Evolutionary conservation across 2,888 invertebrate genomes (phyloP).

Genomic region (Malthinus flaveolus): DNA sequence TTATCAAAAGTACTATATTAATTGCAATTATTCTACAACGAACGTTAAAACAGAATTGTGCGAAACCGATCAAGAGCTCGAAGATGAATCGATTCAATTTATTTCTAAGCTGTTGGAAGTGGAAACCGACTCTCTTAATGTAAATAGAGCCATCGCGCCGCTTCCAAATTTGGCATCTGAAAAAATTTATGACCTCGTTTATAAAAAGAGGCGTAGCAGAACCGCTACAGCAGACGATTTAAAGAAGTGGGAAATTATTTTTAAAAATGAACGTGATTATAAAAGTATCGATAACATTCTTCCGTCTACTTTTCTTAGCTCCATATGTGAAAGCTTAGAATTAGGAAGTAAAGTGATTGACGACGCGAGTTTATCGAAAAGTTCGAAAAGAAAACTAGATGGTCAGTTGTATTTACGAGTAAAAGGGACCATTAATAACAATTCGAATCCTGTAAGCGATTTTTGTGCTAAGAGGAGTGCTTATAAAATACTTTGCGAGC

Average conservation of each 20-base stretch:
- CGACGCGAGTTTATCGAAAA: no score
- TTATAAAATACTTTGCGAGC: conserved; percentile 1
- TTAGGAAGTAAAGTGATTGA: no score
- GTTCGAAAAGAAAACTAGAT: no score
- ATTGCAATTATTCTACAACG: not conserved
- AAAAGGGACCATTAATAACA: no score
- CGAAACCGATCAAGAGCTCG: not conserved
- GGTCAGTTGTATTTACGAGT: no score
- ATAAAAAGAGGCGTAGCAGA: not conserved
- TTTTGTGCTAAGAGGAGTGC: no score
- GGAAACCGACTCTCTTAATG: conserved; percentile 9
- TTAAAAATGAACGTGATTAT: conserved; percentile 13
- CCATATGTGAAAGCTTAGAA: not conserved
- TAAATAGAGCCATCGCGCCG: no score
- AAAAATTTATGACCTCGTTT: no score
- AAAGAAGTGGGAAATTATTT: not conserved
- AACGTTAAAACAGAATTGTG: not conserved
- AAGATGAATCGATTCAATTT: conserved; percentile 10
- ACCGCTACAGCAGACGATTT: not conserved
- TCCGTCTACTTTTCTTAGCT: not conserved
- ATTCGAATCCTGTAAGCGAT: no score
- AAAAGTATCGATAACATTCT: not conserved
- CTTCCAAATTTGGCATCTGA: no score
- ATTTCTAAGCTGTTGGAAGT: conserved; percentile 16
- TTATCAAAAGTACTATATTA: conserved; percentile 30